A percentile compares a stretch with the other conserved stretches of the same genome.
These are phyloP conservation scores for Atrina japonica DNA, from an alignment of 2,888 invertebrate genomes.

Conservation along the genomic window DNA sequence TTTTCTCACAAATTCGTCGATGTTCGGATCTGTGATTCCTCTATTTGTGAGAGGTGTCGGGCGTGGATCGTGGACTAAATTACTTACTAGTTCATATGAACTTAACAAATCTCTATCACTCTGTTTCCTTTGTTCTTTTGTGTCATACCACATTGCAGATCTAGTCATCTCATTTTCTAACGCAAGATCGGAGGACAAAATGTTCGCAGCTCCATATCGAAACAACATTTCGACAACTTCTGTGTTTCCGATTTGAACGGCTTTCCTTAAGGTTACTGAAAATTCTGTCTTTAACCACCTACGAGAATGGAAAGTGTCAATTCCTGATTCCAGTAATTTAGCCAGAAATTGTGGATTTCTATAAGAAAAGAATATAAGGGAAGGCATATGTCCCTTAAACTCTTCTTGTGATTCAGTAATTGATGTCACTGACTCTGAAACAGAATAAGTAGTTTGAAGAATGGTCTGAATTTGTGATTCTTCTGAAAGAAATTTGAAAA, in stretches of 20 bases:
- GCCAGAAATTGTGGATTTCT: constrained; percentile 16
- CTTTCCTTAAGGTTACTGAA: not conserved
- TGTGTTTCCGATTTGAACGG: not conserved
- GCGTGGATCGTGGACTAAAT: not conserved
- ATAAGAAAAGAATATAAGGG: constrained; percentile 15
- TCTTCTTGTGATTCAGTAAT: too few species aligned
- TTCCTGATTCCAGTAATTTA: not conserved
- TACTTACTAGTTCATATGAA: not conserved
- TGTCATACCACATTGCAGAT: not conserved
- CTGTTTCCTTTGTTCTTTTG: too few species aligned
- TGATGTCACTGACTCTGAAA: too few species aligned
- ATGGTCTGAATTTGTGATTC: too few species aligned
- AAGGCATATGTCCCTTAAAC: constrained; percentile 4
- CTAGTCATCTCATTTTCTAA: not conserved
- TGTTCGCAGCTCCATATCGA: not conserved
- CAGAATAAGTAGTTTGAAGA: too few species aligned
- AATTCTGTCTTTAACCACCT: constrained; percentile 8
- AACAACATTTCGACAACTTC: constrained; percentile 4
- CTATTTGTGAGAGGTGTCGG: not conserved
- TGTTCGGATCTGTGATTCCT: not conserved
- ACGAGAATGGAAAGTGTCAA: not conserved
- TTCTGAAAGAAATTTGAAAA: too few species aligned
- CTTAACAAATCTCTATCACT: too few species aligned
- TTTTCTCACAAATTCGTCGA: not conserved
- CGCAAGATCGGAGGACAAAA: not conserved